Percentiles rank a stretch among this genome's conserved stretches.
phyloP scores from a whole-genome alignment of 2,113 vertebrate genomes.

The Sialia sialis region DNA sequence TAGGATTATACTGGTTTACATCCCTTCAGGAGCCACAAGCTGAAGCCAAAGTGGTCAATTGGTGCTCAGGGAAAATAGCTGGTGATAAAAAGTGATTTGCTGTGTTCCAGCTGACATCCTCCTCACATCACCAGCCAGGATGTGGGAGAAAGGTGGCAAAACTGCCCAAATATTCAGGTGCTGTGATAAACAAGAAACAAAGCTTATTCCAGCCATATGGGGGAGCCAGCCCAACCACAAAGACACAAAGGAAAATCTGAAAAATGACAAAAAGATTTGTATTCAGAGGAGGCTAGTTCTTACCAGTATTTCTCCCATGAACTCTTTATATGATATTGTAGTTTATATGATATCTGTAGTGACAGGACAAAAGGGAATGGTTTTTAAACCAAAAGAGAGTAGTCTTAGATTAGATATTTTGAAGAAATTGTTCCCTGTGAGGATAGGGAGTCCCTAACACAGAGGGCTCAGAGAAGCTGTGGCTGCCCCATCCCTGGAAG shows the following conservation, averaged over 20 bases:
- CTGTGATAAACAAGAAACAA: not conserved
- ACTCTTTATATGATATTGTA: accelerated
- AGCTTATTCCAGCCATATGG: not conserved
- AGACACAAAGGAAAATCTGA: not conserved
- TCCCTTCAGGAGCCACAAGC: not conserved
- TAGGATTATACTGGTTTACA: not conserved
- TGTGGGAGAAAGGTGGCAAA: not conserved
- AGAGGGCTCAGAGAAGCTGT: not conserved
- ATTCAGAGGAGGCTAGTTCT: not conserved
- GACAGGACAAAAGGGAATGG: not conserved
- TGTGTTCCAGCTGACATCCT: not conserved
- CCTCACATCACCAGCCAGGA: not conserved
- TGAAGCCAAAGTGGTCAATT: not conserved
- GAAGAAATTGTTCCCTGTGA: not conserved
- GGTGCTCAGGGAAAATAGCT: not conserved
- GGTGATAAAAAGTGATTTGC: not conserved
- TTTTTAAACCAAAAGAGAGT: not conserved
- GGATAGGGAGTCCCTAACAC: accelerated
- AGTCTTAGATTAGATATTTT: not conserved
- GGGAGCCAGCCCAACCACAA: not conserved
- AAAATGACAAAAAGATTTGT: not conserved
- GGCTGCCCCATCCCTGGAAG: not conserved
- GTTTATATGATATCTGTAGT: not conserved
- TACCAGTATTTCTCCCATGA: not conserved
- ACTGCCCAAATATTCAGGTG: not conserved